Evolutionary conservation across 1,140 invertebrate species (phyloP), one percentile per base, ranked within the genome.

Genomic region (Luehdorfia chinensis): DNA sequence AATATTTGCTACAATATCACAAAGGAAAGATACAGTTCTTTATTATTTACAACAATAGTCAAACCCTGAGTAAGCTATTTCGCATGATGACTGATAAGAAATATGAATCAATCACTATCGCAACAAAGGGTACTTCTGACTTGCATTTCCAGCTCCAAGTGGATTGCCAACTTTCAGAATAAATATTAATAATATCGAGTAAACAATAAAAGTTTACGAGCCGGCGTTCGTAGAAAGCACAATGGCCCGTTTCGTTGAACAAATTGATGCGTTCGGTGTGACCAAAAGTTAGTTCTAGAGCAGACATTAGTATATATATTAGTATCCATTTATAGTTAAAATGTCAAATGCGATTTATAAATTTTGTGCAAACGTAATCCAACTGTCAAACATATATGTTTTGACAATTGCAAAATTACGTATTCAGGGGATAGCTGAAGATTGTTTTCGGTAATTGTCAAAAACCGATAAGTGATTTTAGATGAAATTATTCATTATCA

Each of bases 181-280:
- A 43, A 30, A 43, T 43, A 43, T 43, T 43, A 43, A 43, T 43
- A 43, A 43, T 43, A 43, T 43, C 39, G 27, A 45, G 34, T 49
- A 49, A 43, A 56, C 49, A 55, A 56, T 60, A 60, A 60, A 60
- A 56, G 49, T 60, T 49, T 52, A 60, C 53, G 57, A 56, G 39
- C 25, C 15, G 27, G 16, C 39, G 39, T 43, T 43, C 39, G 50
- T 44, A 46, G 23, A 36, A 21, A 25, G 46, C 53, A 56, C 57
- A 55, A 60, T 52, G 52, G 37, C 13, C 47, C 57, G 57, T 36
- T 53, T 34, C 45, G 30, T 28, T 32, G 37, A 49, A 60, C 57
- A 60, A 60, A 60, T 60, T 60, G 55, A 50, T 60, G 48, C 46
- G 9, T 30, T 1, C 33, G 23, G 19, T 36, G 45, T 51, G 39